These are phyloP conservation scores for Indicator indicator DNA, from an alignment of 2,113 vertebrate species.

Conservation along the genomic window DNA sequence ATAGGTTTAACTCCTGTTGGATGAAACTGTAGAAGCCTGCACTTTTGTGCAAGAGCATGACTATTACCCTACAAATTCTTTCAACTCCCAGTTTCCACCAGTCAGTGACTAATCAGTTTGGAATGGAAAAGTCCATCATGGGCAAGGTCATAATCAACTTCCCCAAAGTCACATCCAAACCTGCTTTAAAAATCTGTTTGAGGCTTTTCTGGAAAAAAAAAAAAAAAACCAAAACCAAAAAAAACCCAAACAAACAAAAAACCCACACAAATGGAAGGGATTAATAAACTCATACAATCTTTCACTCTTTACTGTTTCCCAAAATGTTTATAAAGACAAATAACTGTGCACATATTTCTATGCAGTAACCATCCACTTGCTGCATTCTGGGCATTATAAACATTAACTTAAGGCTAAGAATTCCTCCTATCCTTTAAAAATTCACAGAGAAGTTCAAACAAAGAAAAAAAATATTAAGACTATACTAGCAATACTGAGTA, in stretches of 20 bases:
- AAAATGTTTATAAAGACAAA: neutral
- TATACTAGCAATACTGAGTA: neutral
- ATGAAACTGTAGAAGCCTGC: neutral
- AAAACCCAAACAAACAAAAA: too few species aligned
- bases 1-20: neutral
- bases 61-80: neutral
- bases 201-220: neutral
- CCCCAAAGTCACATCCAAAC: neutral
- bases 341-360: neutral
- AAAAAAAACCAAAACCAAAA: too few species aligned
- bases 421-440: neutral
- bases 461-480: neutral
- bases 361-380: neutral
- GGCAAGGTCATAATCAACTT: neutral
- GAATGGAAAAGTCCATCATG: neutral
- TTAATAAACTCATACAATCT: neutral
- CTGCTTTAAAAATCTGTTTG: neutral
- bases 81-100: rapidly evolving
- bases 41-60: neutral
- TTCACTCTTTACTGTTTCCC: neutral
- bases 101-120: neutral
- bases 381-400: neutral
- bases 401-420: neutral
- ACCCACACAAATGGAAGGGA: neutral
- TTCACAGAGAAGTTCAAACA: neutral